Evolutionary conservation across 2,797 vertebrate species (phyloP), one percentile per base, ranked within the genome.

Genomic region (Gambusia yucatana): DNA sequence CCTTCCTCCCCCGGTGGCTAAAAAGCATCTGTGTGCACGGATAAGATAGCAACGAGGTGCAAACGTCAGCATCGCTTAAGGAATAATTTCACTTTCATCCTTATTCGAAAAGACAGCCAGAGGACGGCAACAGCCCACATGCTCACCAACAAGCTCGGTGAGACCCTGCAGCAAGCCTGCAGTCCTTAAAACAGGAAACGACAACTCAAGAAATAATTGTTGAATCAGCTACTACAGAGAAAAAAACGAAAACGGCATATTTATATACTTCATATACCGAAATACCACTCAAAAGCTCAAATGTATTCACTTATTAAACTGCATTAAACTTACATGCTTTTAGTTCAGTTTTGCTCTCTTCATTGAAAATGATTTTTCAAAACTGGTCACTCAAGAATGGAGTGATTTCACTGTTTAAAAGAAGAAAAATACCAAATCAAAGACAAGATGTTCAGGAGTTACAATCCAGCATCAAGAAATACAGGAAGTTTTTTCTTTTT

Each of bases 21-120:
- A 86, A 69, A 61, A 86, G 79, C 92, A 91, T 91, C 86, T 92
- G 92, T 88, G 89, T 78, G 84, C 82, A 76, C 75, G 82, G 91
- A 92, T 92, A 91, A 91, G 87, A 90, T 82, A 82, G 48, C 80
- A 86, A 81, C 63, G 46, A 85, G 86, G 83, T 83, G 85, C 73
- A 82, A 78, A 86, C 83, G 78, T 84, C 87, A 77, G 81, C 85
- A 67, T 82, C 39, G 67, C 87, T 86, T 77, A 36, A 87, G 79
- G 88, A 87, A 86, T 86, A 85, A 78, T 76, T 88, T 87, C 82
- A 83, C 85, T 84, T 89, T 76, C 72, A 25, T 25, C 72, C 88
- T 61, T 84, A 89, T 88, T 76, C 0, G 28, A 89, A 73, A 50
- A 82, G 91, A 87, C 90, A 91, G 82, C 84, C 83, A 79, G 78